Base-by-base conservation (phyloP, 2,888 invertebrate species). In the Macaria liturata region DNA sequence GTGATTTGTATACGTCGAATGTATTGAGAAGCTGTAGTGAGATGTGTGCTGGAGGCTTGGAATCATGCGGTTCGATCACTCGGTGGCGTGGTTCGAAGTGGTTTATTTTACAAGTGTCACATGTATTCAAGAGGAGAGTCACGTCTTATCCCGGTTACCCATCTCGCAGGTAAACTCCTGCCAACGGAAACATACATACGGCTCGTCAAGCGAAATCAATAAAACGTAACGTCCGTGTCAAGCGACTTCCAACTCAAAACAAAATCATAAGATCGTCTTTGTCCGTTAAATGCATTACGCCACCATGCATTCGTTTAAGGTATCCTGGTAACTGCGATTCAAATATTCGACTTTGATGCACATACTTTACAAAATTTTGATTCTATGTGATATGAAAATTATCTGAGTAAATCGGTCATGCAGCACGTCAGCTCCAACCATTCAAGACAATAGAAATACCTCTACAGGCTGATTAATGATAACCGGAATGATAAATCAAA, bases 31-130 rank as follows among this genome's bases (percentile, higher is more conserved):
- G 91, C 91, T 91, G 89, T 87, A 80, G 90, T 91, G 90, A 89
- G 86, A 88, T 91, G 90, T 90, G 89, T 88, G 88, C 89, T 88
- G 86, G 89, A 89, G 89, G 88, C 88, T 88, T 84, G 84, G 88
- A 86, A 85, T 85, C 91, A 91, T 91, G 90, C 91, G 90, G 80
- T 84, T 90, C 89, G 82, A 88, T 91, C 91, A 91, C 91, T 91
- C 91, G 91, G 91, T 91, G 91, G 91, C 91, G 91, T 92, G 92
- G 91, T 89, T 84, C 84, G 81, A 84, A 84, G 85, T 83, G 82
- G 81, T 81, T 75, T 83, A 86, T 83, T 83, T 78, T 86, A 89
- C 86, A 86, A 84, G 89, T 90, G 88, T 88, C 72, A 71, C 69
- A 75, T 86, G 87, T 88, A 75, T 71, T 80, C 66, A 84, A 86